Base-by-base conservation (phyloP, 2,113 vertebrate species). In the Daphoenositta chrysoptera region DNA sequence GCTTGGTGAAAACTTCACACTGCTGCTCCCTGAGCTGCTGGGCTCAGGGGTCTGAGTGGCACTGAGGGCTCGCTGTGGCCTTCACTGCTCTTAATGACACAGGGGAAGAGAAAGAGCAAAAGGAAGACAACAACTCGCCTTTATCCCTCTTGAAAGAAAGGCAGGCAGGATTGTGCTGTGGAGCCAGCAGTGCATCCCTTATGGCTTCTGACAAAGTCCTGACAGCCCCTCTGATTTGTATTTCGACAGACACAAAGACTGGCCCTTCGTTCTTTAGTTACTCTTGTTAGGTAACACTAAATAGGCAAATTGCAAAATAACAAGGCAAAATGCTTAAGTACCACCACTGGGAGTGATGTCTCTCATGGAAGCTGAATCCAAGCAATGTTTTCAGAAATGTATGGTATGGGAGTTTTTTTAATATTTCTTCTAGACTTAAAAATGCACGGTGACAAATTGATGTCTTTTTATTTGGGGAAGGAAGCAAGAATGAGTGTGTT, bases 1-100 rank as follows among this genome's bases (percentile, higher is more conserved):
- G 19, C 21, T 45, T 1, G 1, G 7, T 10, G 28, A 20, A 54
- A 80, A 20, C 21, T 5, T 69, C n/a, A 6, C 0, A 0, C 27
- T 75, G 27, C 2, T 78, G 47, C 26, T 71, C 22, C 54, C 61
- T 27, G 8, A 83, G 60, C 68, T 71, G 57, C 53, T 26, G 50
- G 61, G 1, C 40, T 40, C 64, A 50, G 56, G 42, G 12, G 31
- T 37, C 50, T 78, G 51, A 31, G 39, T 0, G 1, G 33, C 40
- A 53, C 42, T 47, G 27, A 48, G 54, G 69, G 44, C 37, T 78
- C 1, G 0, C 48, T 35, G n/a, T 33, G 35, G 23, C 35, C 30
- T 89, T 68, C 5, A 0, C 31, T 51, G 26, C 10, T 44, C 57
- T 69, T 53, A 57, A 2, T 13, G 28, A 70, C 13, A 65, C 12